phyloP scores from a whole-genome alignment of 1,140 invertebrate genomes.

The Carcinoscorpius rotundicauda region DNA sequence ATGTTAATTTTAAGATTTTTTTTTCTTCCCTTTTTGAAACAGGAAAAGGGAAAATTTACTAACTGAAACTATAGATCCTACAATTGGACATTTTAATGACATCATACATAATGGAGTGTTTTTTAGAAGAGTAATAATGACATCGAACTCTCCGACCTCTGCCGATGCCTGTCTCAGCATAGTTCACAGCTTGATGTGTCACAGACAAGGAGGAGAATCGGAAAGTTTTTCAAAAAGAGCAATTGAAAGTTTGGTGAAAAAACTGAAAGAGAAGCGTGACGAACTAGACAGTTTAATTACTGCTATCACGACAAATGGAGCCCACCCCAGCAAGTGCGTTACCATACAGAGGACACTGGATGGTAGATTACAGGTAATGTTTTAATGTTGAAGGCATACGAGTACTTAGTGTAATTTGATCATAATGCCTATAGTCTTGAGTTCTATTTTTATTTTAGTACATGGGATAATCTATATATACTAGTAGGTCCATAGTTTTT shows the following conservation, averaged over 20 bases:
- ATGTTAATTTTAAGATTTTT: no score
- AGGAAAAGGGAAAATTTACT: no score
- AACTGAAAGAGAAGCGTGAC: conserved; percentile 90
- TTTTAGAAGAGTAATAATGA: background rate
- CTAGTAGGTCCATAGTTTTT: no score
- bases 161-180: conserved; percentile 93
- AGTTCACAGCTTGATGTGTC: conserved; percentile 93
- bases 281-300: conserved; percentile 94
- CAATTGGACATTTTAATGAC: no score
- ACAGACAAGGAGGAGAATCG: conserved; percentile 87
- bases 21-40: no score
- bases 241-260: conserved; percentile 93
- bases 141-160: conserved; percentile 61
- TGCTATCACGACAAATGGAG: conserved; percentile 94
- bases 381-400: no score
- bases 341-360: conserved; percentile 98
- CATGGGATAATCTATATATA: no score
- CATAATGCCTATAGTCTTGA: no score
- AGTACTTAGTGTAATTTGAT: no score
- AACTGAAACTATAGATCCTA: no score
- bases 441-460: no score
- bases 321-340: conserved; percentile 94
- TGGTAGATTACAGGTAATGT: conserved; percentile 75
- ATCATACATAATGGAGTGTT: no score
- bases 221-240: conserved; percentile 89